phyloP scores from a whole-genome alignment of 2,888 invertebrate species.

The Scelioninae gen. 1 region DNA sequence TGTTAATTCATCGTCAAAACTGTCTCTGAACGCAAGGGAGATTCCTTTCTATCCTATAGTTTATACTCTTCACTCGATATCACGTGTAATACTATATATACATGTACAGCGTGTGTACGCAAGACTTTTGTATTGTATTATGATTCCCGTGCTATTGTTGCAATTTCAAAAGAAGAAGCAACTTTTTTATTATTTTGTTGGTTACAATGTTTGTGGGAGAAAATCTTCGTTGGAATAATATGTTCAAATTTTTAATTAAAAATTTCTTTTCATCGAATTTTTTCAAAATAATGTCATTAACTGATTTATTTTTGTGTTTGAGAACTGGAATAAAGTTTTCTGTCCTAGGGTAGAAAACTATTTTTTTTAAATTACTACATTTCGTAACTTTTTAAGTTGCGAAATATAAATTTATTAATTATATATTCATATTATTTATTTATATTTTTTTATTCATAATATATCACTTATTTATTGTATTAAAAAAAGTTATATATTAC shows the following conservation, averaged over 20 bases:
- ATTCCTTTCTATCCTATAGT: slow-evolving; percentile 53
- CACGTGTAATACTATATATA: slow-evolving; percentile 44
- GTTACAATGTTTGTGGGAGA: slow-evolving; percentile 15
- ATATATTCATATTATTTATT: too few relatives aligned
- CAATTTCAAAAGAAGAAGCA: slow-evolving; percentile 24
- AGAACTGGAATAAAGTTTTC: too few relatives aligned
- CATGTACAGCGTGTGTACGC: slow-evolving; percentile 24
- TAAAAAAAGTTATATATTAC: too few relatives aligned
- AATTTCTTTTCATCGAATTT: neutral
- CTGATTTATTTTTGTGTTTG: too few relatives aligned
- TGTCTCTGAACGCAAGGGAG: slow-evolving; percentile 38
- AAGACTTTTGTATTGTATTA: slow-evolving; percentile 26
- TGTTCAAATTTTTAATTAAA: neutral
- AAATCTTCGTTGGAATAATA: neutral
- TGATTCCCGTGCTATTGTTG: slow-evolving; percentile 50
- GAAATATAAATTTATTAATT: too few relatives aligned
- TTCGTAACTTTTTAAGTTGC: too few relatives aligned
- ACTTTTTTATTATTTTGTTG: slow-evolving; percentile 31
- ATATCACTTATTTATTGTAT: too few relatives aligned
- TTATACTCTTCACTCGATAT: slow-evolving; percentile 54
- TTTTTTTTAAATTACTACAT: too few relatives aligned
- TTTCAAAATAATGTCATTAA: too few relatives aligned
- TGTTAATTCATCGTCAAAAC: slow-evolving; percentile 51
- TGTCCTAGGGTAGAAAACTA: too few relatives aligned
- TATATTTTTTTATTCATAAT: too few relatives aligned